Conservation (phyloP, 1,140 invertebrate species). For the Patella vulgata region DNA sequence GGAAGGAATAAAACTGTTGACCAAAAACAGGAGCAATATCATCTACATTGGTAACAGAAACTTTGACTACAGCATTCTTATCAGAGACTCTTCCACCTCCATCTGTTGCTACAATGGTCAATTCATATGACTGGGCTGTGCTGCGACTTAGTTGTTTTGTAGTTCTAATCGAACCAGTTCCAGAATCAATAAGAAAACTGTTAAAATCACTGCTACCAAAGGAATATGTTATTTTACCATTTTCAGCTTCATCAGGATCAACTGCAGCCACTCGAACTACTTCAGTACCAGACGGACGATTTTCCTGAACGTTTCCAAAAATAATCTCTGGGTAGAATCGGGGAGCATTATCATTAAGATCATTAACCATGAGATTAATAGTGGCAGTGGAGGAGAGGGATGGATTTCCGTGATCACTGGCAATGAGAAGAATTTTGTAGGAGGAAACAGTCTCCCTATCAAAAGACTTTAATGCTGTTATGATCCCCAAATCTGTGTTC, state of each 20-base stretch:
- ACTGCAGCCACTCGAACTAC: slow-evolving; percentile 77
- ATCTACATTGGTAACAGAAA: slow-evolving; percentile 39
- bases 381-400: slow-evolving; percentile 72
- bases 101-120: slow-evolving; percentile 43
- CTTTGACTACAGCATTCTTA: slow-evolving; percentile 38
- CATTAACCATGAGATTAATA: slow-evolving; percentile 78
- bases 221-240: slow-evolving; percentile 69
- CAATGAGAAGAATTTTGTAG: slow-evolving; percentile 74
- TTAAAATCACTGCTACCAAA: slow-evolving; percentile 34
- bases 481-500: slow-evolving; percentile 84
- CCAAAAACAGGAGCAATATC: slow-evolving; percentile 42
- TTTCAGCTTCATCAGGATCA: slow-evolving; percentile 84
- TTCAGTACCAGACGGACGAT: slow-evolving; percentile 74
- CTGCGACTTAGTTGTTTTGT: slow-evolving; percentile 26
- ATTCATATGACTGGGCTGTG: slow-evolving; percentile 20
- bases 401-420: slow-evolving; percentile 74
- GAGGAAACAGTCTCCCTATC: slow-evolving; percentile 70
- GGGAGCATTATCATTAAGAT: slow-evolving; percentile 95
- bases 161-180: slow-evolving; percentile 43
- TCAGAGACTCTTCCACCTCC: slow-evolving; percentile 31
- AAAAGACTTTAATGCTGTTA: slow-evolving; percentile 73
- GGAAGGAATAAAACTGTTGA: slow-evolving; percentile 78
- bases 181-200: slow-evolving; percentile 46
- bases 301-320: slow-evolving; percentile 75
- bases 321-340: slow-evolving; percentile 76